Evolutionary conservation across 2,797 vertebrate genomes (phyloP), one percentile per base, ranked within the genome.

Genomic region (Pangasius macronema): DNA sequence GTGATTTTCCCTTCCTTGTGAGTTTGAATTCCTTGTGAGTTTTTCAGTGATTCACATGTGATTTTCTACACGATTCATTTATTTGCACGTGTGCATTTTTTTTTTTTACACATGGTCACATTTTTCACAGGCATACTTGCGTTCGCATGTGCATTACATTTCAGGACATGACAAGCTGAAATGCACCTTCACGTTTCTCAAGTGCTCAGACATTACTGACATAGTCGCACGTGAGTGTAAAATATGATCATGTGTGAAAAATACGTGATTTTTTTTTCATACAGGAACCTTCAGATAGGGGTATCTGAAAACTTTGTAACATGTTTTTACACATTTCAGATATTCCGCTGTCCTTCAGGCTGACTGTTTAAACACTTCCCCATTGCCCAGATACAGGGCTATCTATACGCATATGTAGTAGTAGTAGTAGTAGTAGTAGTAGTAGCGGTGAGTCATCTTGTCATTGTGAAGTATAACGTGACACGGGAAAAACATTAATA

Each of bases 301-400:
- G 30, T 42, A 42, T 30, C 10, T 7, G 3, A 65, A 68, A 42
- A 55, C 36, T 46, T 82, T 57, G 10, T 53, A 6, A n/a, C n/a
- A 63, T 51, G 49, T 87, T 83, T 83, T 73, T 24, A 39, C 51
- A 67, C 11, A 61, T 87, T 83, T 76, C 7, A 46, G 16, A 79
- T 70, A 79, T 65, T 87, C 59, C 65, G 67, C 30, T 65, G 51
- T 67, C 9, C 49, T 85, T 42, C n/a, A 68, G 63, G 13, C 20
- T 30, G 42, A 63, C 65, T n/a, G 49, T 73, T 61, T 80, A 49
- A 80, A 49, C 53, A 46, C 30, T 5, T 27, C n/a, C 36, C 6
- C 24, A 27, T 57, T 59, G 46, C n/a, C 63, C 39, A 70, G 30
- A 42, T 61, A 13, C 42, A 81, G 53, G 46, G 75, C 30, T 77